Conservation (phyloP, 1,140 invertebrate genomes). For the Conopomorpha cramerella region DNA sequence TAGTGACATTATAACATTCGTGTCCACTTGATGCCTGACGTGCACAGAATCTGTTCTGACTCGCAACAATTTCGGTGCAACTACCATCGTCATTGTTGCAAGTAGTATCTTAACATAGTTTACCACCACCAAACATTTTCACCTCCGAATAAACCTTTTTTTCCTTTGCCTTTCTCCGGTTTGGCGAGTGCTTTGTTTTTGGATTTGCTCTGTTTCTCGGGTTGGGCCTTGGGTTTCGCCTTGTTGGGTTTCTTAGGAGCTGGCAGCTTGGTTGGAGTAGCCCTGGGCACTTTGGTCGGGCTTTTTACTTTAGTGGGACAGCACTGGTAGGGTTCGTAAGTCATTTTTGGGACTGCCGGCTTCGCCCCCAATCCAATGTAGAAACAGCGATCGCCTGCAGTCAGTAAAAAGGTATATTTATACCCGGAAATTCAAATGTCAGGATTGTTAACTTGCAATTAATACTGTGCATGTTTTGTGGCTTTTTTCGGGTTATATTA, state of each 20-base stretch:
- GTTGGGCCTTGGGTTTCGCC: constrained; percentile 27
- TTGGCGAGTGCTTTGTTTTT: constrained; percentile 58
- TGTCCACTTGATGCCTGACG: constrained; percentile 49
- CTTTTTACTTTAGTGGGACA: constrained; percentile 81
- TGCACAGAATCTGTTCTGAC: constrained; percentile 16
- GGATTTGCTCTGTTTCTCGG: constrained; percentile 36
- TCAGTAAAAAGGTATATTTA: constrained; percentile 60
- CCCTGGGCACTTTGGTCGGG: constrained; percentile 72
- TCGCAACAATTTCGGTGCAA: constrained; percentile 18
- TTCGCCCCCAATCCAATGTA: constrained; percentile 90
- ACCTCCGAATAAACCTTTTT: constrained; percentile 82
- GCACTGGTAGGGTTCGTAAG: constrained; percentile 87
- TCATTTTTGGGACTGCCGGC: constrained; percentile 75
- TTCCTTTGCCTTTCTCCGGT: constrained; percentile 65
- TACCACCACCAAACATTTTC: constrained; percentile 74
- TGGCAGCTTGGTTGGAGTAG: constrained; percentile 59
- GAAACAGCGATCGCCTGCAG: constrained; percentile 92
- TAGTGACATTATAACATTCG: constrained; percentile 25
- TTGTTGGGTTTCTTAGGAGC: constrained; percentile 47
- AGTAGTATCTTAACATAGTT: constrained; percentile 31
- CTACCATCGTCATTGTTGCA: constrained; percentile 24
- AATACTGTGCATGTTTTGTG: constrained; percentile 40
- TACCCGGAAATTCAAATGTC: constrained; percentile 35
- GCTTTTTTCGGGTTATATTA: constrained; percentile 32
- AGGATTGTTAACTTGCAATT: constrained; percentile 44